Evolutionary conservation across 2,113 vertebrate genomes (phyloP).

Genomic region (Orthonyx spaldingii): DNA sequence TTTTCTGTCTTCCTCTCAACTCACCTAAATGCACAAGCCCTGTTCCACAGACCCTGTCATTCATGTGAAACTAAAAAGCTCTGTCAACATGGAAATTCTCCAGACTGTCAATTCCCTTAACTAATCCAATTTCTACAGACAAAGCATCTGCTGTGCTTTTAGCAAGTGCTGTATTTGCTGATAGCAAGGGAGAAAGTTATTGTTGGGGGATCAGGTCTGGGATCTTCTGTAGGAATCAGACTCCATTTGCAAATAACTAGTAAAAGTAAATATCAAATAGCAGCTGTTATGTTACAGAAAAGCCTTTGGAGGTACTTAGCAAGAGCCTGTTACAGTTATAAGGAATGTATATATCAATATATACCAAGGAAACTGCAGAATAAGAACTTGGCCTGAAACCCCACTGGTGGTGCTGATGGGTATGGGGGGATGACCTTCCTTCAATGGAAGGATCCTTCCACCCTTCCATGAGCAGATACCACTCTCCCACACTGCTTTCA

Average conservation of each 20-base stretch:
- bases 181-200: background rate
- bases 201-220: background rate
- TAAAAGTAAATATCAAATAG: background rate
- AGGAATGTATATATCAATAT: background rate
- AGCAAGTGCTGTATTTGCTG: background rate
- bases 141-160: background rate
- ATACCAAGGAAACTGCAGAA: background rate
- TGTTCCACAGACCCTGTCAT: background rate
- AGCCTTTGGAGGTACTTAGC: background rate
- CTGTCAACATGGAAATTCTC: background rate
- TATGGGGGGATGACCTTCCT: background rate
- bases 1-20: background rate
- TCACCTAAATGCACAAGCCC: background rate
- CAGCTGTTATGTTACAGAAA: background rate
- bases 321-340: background rate
- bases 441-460: background rate
- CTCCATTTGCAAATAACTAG: background rate
- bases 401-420: background rate
- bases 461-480: background rate
- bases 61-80: constrained; percentile 8
- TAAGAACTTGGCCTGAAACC: background rate
- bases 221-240: background rate
- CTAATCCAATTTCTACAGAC: background rate
- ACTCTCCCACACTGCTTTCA: background rate
- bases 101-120: background rate